Base-by-base conservation (phyloP, 2,797 vertebrate species). In the Mus caroli region DNA sequence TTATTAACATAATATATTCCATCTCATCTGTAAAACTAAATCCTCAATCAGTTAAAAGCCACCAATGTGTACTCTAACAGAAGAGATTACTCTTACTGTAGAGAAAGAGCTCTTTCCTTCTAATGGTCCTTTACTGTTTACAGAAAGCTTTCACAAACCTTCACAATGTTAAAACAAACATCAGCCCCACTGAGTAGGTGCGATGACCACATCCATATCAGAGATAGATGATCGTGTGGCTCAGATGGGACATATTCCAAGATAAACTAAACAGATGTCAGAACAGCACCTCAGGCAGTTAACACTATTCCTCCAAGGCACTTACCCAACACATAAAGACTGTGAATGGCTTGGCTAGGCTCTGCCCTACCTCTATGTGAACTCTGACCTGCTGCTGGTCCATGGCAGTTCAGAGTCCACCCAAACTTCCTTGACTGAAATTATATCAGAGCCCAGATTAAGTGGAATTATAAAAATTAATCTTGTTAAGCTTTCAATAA, bases 11-110 rank as follows among this genome's bases (percentile, higher is more conserved):
- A 79, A 40, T 19, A 37, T 50, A 37, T 22, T 52, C 71, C 52
- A 83, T 31, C 14, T 85, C 43, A 87, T 64, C 40, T 13, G 75
- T 79, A 71, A 89, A 95, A 77, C 87, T 34, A 64, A 90, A 43
- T 17, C 43, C 46, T 14, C 17, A 26, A 79, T 11, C 26, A n/a
- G 40, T 84, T 85, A 85, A 67, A 0, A 92, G 9, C n/a, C 37
- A 54, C 52, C 58, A 62, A 50, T 37, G 8, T 71, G 50, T 71
- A 50, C 64, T 34, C 62, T 79, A 69, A 93, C 6, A 62, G n/a
- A 93, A 78, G 0, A 80, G 54, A 40, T 31, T 34, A 3, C 50
- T 54, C 28, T 54, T 71, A 64, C 6, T 56, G 7, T 28, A 88
- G n/a, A 73, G 56, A 87, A 73, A 87, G 78, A 19, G 56, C 0